Base-by-base conservation (phyloP, 2,797 vertebrate species). In the Zenarchopterus dispar region DNA sequence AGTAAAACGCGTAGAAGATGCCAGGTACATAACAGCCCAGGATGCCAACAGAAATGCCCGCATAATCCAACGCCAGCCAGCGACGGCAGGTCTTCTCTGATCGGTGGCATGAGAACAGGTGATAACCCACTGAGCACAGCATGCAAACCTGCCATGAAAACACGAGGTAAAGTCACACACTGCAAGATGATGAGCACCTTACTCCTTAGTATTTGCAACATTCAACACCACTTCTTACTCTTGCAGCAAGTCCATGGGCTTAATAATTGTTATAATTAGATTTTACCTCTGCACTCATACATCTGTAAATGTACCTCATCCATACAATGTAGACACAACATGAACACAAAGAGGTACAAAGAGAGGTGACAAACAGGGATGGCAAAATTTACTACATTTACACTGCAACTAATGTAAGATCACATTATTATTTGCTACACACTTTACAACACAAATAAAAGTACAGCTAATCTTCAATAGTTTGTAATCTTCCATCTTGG, bases 1-100 rank as follows among this genome's bases (percentile, higher is more conserved):
- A 99, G 78, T 98, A 99, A 91, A 99, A 99, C 17, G 97, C 97
- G 7, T 99, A 99, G 91, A 98, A 99, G 52, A 99, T 95, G 36
- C 97, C 98, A 0, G 98, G 98, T 16, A 99, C 96, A 0, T 99
- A 99, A 79, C 98, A 99, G 82, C 98, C 98, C 72, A 99, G 91
- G 89, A 99, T 99, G 15, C 97, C 97, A 0, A 99, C 93, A 51
- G 97, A 98, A 82, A 99, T 99, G 43, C 98, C 98, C 0, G 97
- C 97, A 0, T 98, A 99, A 86, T 99, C 98, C 74, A 99, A 73
- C 0, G 97, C 93, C 93, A 99, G 94, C 97, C 97, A 99, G 73
- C 97, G 95, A 4, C 96, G 95, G 77, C 94, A 95, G 0, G 96
- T 98, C 88, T 96, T 97, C 88, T 99, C 98, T 0, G 97, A 98